Conservation (phyloP, 2,888 invertebrate species). For the Hartigia nigra region DNA sequence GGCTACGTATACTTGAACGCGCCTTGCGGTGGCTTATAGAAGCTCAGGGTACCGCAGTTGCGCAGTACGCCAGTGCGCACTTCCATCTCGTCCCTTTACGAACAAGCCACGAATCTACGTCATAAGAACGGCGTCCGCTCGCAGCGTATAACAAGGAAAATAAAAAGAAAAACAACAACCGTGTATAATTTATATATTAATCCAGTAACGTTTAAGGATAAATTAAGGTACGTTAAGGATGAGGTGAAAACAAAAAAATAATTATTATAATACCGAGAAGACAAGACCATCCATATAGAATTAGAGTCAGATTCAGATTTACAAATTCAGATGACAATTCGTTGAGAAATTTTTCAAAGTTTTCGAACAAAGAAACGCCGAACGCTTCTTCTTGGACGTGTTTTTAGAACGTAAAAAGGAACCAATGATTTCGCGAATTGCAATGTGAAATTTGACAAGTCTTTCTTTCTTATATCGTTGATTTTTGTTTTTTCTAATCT, state of each 20-base stretch:
- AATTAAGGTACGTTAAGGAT: slow-evolving; percentile 37
- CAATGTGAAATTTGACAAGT: not conserved
- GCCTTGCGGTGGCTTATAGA: slow-evolving; percentile 6
- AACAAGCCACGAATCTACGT: not conserved
- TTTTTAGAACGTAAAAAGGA: not conserved
- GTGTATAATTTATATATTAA: slow-evolving; percentile 47
- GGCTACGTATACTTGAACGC: slow-evolving; percentile 1
- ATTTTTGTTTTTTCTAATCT: not conserved
- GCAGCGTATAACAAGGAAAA: slow-evolving; percentile 31
- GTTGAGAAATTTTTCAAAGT: not conserved
- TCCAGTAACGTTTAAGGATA: slow-evolving; percentile 39
- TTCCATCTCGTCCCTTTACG: slow-evolving; percentile 1
- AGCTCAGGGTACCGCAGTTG: not conserved
- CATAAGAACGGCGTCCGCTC: slow-evolving; percentile 33
- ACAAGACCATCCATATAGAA: not conserved
- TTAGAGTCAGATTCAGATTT: slow-evolving; percentile 17
- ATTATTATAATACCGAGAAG: not conserved
- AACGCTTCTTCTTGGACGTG: not conserved
- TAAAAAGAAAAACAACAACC: slow-evolving; percentile 16
- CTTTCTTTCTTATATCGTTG: not conserved
- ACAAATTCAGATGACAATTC: not conserved
- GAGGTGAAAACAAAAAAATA: not conserved
- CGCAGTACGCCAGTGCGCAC: not conserved
- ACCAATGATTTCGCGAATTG: not conserved
- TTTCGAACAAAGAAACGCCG: too few relatives aligned